Conservation (phyloP, 1,140 invertebrate species). For the Zaprionus davidi region DNA sequence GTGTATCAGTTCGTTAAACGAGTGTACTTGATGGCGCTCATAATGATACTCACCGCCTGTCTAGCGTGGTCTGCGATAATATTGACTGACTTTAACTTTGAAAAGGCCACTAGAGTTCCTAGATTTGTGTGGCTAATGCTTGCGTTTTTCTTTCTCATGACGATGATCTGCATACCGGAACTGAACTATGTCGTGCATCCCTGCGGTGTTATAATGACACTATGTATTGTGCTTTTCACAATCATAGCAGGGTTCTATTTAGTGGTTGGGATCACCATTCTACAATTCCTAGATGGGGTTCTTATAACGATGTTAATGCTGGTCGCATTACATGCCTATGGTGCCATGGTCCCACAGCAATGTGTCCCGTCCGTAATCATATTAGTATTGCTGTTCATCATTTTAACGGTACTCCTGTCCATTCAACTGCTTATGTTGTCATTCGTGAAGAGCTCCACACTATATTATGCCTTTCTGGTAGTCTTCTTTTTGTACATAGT, state of each 20-base stretch:
- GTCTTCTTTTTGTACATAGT: not conserved
- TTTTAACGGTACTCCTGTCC: not conserved
- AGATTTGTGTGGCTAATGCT: conserved; percentile 18
- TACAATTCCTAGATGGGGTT: not conserved
- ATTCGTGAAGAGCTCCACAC: not conserved
- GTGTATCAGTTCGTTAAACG: not conserved
- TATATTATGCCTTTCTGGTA: not conserved
- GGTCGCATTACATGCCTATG: not conserved
- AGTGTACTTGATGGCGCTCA: not conserved
- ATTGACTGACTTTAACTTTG: not conserved
- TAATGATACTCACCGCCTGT: conserved; percentile 7
- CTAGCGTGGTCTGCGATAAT: not conserved
- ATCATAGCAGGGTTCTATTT: conserved; percentile 8
- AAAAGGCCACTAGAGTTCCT: not conserved
- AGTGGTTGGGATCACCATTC: fast-evolving
- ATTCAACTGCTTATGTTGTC: not conserved
- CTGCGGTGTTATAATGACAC: conserved; percentile 15
- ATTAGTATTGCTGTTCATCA: no score
- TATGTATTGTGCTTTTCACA: not conserved
- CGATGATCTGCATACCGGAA: conserved; percentile 17
- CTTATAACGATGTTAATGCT: fast-evolving
- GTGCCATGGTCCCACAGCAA: conserved; percentile 26
- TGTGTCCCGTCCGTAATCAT: no score
- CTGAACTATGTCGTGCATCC: not conserved
- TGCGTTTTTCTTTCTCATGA: not conserved